Base-by-base conservation (phyloP, 1,140 invertebrate genomes). In the Drosophila subobscura region DNA sequence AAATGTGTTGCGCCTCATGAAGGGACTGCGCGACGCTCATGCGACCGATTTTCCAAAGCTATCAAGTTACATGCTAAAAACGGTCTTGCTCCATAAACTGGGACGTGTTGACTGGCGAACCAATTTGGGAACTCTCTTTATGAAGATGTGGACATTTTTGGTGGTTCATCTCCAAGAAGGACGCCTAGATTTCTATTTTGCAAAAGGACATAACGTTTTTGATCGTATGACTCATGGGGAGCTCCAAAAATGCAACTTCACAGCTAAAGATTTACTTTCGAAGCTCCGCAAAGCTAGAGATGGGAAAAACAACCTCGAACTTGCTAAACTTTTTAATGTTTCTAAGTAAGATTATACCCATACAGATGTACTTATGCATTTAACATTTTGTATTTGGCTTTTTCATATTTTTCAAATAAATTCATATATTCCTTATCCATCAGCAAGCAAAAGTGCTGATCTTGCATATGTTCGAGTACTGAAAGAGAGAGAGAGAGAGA, bases 51-150 rank as follows among this genome's bases (percentile, higher is more conserved):
- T 77, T 42, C 60, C 67, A 3, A 51, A 67, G 6, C 42, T 77
- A 42, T 52, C 54, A 22, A 79, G 75, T 16, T 78, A 77, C 16
- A 77, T 77, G 75, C 10, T 77, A 0, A 77, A 77, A 44, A 60
- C 74, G 0, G 75, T 77, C 1, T 16, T 77, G 49, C 68, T 77
- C 0, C 46, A 65, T 25, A 7, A 55, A 40, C 20, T 78, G 7
- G 5, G 20, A 2, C 27, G 10, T 4, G 27, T 22, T 2, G 7
- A 53, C 16, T 77, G 75, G 55, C 16, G 72, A 41, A 22, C 8
- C 5, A 53, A 77, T 12, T 6, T 66, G 22, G 49, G 14, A 12
- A 56, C 23, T 4, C 40, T 77, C 14, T 42, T 59, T 4, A 2
- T 47, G 6, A 44, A 16, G n/a, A 72, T 77, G 75, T 77, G 73